phyloP scores from a whole-genome alignment of 1,140 invertebrate species.

The Zaprionus camerounensis region DNA sequence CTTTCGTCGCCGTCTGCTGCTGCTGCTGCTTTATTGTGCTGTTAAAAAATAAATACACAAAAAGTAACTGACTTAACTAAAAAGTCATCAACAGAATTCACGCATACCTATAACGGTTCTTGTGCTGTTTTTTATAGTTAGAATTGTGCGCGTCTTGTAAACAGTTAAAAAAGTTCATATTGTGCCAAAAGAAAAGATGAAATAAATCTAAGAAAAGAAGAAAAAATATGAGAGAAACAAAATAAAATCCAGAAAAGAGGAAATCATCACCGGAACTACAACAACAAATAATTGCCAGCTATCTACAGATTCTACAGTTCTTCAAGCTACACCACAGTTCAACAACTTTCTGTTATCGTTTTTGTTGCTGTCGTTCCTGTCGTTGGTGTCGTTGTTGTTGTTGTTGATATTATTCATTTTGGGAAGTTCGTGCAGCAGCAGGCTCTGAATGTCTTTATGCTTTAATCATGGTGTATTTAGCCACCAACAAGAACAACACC shows the following conservation, averaged over 20 bases:
- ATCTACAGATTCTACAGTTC: not conserved
- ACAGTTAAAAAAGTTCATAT: constrained; percentile 53
- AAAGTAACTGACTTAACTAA: constrained; percentile 4
- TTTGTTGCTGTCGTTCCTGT: constrained; percentile 11
- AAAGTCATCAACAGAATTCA: constrained; percentile 12
- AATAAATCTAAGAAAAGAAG: constrained; percentile 13
- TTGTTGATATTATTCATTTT: constrained; percentile 60
- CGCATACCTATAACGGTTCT: constrained; percentile 13
- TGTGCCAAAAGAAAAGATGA: constrained; percentile 58
- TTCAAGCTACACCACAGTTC: not conserved
- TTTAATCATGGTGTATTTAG: constrained; percentile 89
- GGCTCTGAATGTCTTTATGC: constrained; percentile 88
- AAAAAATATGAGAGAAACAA: constrained; percentile 6
- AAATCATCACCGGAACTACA: constrained; percentile 31
- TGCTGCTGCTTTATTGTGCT: constrained; percentile 42
- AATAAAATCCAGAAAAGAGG: constrained; percentile 13
- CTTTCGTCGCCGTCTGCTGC: constrained; percentile 50
- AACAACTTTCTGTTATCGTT: constrained; percentile 24
- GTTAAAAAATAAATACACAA: constrained; percentile 16
- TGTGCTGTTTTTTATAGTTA: constrained; percentile 10
- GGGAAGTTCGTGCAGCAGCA: constrained; percentile 79
- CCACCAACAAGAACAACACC: constrained; percentile 84
- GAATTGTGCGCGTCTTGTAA: constrained; percentile 30
- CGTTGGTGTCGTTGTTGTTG: constrained; percentile 43
- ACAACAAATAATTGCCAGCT: constrained; percentile 23